These are phyloP conservation scores for Noctua comes DNA, from an alignment of 2,888 invertebrate species.

Conservation along the genomic window DNA sequence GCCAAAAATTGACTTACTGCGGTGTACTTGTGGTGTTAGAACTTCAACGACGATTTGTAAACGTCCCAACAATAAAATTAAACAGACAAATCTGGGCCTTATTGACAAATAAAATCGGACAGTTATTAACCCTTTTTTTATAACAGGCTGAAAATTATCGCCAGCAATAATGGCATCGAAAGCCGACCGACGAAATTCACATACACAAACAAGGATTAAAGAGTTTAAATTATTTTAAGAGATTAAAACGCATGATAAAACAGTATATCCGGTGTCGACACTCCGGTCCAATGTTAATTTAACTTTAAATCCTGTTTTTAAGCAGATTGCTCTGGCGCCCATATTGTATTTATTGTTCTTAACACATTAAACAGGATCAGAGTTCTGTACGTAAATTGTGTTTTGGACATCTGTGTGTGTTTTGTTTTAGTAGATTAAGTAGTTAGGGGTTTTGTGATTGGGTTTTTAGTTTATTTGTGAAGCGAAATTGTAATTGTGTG, in stretches of 20 bases:
- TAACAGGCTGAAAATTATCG: conserved; percentile 46
- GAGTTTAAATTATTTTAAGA: conserved; percentile 85
- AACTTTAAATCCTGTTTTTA: conserved; percentile 79
- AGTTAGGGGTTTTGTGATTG: conserved; percentile 47
- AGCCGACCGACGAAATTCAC: conserved; percentile 57
- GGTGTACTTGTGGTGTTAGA: too few species aligned
- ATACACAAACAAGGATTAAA: conserved; percentile 79
- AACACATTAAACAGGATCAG: conserved; percentile 63
- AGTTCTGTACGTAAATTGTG: conserved; percentile 62
- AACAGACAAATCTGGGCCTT: conserved; percentile 22
- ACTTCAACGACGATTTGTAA: not conserved
- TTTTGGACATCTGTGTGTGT: conserved; percentile 54
- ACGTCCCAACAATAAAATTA: conserved; percentile 12
- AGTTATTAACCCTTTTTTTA: conserved; percentile 33
- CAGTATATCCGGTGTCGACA: conserved; percentile 72
- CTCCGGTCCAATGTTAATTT: conserved; percentile 78
- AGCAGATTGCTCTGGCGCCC: conserved; percentile 64
- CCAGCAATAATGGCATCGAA: conserved; percentile 50
- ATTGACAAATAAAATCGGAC: conserved; percentile 30
- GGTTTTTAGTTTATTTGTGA: conserved; percentile 27
- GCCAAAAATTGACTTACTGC: too few species aligned
- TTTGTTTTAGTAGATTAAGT: conserved; percentile 53
- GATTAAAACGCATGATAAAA: conserved; percentile 84
- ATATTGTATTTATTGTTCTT: conserved; percentile 68
- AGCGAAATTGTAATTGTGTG: conserved; percentile 4